Base-by-base conservation (phyloP, 2,113 vertebrate genomes). In the Steatornis caripensis region DNA sequence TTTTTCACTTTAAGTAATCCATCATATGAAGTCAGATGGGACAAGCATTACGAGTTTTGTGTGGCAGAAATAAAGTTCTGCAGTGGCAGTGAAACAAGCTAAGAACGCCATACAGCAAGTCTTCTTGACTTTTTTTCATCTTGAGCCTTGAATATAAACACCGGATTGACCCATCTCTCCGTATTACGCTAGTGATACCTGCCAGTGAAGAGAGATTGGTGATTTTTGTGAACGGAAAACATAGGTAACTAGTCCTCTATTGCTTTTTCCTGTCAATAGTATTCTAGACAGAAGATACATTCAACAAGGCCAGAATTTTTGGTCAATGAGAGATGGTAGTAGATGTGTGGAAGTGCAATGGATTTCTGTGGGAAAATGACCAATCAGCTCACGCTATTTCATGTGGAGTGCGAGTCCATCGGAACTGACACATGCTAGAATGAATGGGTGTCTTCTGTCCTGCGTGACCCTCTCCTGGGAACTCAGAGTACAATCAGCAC, bases 1-100 rank as follows among this genome's bases (percentile, higher is more conserved):
- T 96, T 90, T 96, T 94, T 94, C 72, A 43, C 93, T 93, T 85
- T 89, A 69, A 46, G 57, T 89, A 87, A 92, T 95, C 84, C 72
- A 82, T 97, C 85, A 95, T 65, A 64, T 30, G 39, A 95, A 93
- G 77, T 65, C 61, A 95, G 90, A 89, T 14, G 34, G 43, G 15
- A 8, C 32, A 84, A 82, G 54, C n/a, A 46, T 45, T 79, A 68
- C 1, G 5, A 82, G 37, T 87, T 74, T 87, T 76, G 41, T 86
- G 51, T 84, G 45, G 41, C 69, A 84, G 79, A 46, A 92, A 58
- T 69, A 55, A 84, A 93, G 55, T 57, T 86, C 43, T 81, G 39
- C 69, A 68, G 55, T 57, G 58, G 23, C 53, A 84, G 55, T 58
- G 60, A 51, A 87, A 89, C 26, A 81, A 72, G 6, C 26, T 60